These are phyloP conservation scores for Myotis findleyi DNA, from an alignment of 2,797 vertebrate genomes.

Conservation along the genomic window DNA sequence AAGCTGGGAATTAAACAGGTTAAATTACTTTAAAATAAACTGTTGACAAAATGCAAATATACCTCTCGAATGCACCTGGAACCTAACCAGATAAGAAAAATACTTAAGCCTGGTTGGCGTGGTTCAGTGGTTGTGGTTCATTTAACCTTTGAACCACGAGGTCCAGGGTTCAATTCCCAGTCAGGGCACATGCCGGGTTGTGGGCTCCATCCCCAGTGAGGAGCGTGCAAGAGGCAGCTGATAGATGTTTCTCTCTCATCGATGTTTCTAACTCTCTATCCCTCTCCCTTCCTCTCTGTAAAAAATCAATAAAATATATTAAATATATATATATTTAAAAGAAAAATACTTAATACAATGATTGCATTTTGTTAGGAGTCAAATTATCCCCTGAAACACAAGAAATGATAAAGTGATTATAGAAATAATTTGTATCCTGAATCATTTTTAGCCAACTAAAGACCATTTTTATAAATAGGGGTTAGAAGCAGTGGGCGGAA, in stretches of 20 bases:
- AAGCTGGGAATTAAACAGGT: slow-evolving; percentile 34
- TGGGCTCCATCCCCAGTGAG: no score
- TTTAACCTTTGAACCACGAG: no score
- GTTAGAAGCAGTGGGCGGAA: neutral
- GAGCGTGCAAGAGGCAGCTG: no score
- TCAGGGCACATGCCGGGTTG: no score
- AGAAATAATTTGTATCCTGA: neutral
- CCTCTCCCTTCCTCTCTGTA: no score
- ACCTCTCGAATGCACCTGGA: slow-evolving; percentile 29
- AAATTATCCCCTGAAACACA: slow-evolving; percentile 48
- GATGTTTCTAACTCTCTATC: no score
- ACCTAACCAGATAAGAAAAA: slow-evolving; percentile 50
- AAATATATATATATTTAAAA: neutral
- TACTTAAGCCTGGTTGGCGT: neutral
- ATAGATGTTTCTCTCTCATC: no score
- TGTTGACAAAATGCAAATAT: slow-evolving; percentile 49
- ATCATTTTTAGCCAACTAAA: slow-evolving; percentile 34
- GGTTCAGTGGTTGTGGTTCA: no score
- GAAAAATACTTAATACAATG: slow-evolving; percentile 20
- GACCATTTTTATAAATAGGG: neutral
- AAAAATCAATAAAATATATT: no score
- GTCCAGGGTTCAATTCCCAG: no score
- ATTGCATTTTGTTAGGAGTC: slow-evolving; percentile 35
- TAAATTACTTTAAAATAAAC: slow-evolving; percentile 26
- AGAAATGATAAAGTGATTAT: slow-evolving; percentile 6